Evolutionary conservation across 2,797 vertebrate genomes (phyloP), one percentile per base, ranked within the genome.

Genomic region (Rhadinocentrus ornatus): DNA sequence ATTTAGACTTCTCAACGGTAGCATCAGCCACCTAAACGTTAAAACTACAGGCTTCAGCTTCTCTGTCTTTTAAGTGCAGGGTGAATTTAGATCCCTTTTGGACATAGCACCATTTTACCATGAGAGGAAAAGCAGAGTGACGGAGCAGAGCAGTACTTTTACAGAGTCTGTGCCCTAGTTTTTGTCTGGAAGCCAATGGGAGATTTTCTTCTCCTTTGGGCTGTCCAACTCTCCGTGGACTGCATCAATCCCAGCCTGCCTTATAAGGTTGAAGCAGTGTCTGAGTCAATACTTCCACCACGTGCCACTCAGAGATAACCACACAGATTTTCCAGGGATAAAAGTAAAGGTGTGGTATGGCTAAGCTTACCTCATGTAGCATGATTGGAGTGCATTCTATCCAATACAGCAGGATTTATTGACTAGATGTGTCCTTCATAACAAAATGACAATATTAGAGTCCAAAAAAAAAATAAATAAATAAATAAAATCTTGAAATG

Each of bases 221-320:
- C 71, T 60, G 85, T 79, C 87, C 82, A 73, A 67, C 76, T 90
- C 90, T 89, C 90, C 5, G 84, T 57, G 86, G 91, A 87, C 74
- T 74, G 75, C 83, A 89, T 87, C 89, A 90, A 84, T 91, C 85
- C 81, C 82, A 75, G 78, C 60, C 72, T 79, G 74, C 87, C 85
- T 83, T 34, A 75, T 71, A 55, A 54, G 66, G 77, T 84, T 6
- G 53, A 61, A 89, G 86, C 70, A 3, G 70, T 63, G 77, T 82
- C 81, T 82, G 85, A 89, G 85, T 86, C 87, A 81, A 88, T 91
- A 81, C 80, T 73, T 78, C 81, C 87, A 81, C 86, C 77, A 78
- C 75, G 80, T 88, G 89, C 84, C 82, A 64, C 77, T 88, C 79
- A 18, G 22, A 81, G 83, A 87, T 82, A 88, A 86, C 83, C 81